These are phyloP conservation scores for Rhizoglyphus robini DNA, from an alignment of 1,140 invertebrate genomes.

Conservation along the genomic window DNA sequence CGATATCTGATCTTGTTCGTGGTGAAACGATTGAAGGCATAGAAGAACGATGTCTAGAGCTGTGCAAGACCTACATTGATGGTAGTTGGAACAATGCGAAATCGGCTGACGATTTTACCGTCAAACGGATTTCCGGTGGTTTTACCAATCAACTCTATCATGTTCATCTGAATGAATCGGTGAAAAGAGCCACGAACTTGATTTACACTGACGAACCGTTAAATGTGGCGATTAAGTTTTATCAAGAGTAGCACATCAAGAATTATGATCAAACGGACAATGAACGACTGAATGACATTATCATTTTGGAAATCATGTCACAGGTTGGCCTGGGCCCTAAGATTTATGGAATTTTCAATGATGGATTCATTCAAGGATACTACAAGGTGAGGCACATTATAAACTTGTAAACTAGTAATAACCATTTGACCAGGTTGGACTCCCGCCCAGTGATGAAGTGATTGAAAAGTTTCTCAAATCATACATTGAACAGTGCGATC, in stretches of 20 bases:
- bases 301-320: slow-evolving; percentile 3
- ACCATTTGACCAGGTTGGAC: background rate
- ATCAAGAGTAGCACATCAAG: background rate
- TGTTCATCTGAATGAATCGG: background rate
- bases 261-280: background rate
- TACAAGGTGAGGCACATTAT: background rate
- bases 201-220: background rate
- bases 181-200: background rate
- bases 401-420: background rate
- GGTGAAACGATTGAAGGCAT: background rate
- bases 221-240: slow-evolving; percentile 15
- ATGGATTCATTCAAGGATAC: slow-evolving; percentile 8
- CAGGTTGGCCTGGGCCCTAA: slow-evolving; percentile 3
- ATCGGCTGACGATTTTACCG: background rate
- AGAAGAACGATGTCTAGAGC: background rate
- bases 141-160: slow-evolving; percentile 10
- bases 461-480: background rate
- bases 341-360: slow-evolving; percentile 14
- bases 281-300: slow-evolving; percentile 12
- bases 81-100: background rate
- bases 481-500: background rate
- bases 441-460: background rate
- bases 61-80: background rate
- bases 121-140: background rate
- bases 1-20: background rate